Evolutionary conservation across 2,888 invertebrate species (phyloP).

Genomic region (Xylocampa areola): DNA sequence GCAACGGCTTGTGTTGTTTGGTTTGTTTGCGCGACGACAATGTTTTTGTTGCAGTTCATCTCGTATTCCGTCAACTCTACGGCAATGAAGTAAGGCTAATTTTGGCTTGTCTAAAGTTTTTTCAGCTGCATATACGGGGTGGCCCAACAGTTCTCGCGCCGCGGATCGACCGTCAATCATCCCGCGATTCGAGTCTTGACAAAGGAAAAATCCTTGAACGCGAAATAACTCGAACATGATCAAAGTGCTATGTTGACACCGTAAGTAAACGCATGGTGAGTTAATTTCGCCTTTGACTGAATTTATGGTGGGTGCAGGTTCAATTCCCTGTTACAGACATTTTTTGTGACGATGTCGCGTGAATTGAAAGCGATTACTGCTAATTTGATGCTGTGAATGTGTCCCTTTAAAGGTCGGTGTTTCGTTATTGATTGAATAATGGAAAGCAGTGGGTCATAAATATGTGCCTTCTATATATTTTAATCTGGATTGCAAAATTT

Average conservation of each 20-base stretch:
- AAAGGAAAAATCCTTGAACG: slow-evolving; percentile 87
- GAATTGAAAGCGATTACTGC: slow-evolving; percentile 46
- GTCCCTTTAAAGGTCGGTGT: slow-evolving; percentile 29
- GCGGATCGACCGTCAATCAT: slow-evolving; percentile 87
- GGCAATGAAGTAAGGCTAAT: background rate
- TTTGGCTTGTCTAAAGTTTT: slow-evolving; percentile 14
- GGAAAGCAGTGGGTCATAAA: slow-evolving; percentile 9
- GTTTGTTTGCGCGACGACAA: slow-evolving; percentile 51
- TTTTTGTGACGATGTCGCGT: slow-evolving; percentile 45
- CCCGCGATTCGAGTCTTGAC: slow-evolving; percentile 81
- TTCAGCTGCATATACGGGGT: slow-evolving; percentile 10
- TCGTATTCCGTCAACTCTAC: slow-evolving; percentile 6
- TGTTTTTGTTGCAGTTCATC: slow-evolving; percentile 26
- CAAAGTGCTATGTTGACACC: slow-evolving; percentile 82
- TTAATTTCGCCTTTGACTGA: slow-evolving; percentile 79
- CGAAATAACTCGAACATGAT: slow-evolving; percentile 81
- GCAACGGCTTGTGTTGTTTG: slow-evolving; percentile 31
- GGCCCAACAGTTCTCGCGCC: slow-evolving; percentile 77
- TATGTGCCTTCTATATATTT: background rate
- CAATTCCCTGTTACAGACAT: slow-evolving; percentile 62
- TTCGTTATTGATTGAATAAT: slow-evolving; percentile 49
- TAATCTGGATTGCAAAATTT: no score
- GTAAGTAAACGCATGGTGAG: slow-evolving; percentile 80
- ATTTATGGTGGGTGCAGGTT: slow-evolving; percentile 67
- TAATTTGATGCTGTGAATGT: slow-evolving; percentile 53